Evolutionary conservation across 2,797 vertebrate genomes (phyloP), one percentile per base, ranked within the genome.

Genomic region (Austrolebias charrua): DNA sequence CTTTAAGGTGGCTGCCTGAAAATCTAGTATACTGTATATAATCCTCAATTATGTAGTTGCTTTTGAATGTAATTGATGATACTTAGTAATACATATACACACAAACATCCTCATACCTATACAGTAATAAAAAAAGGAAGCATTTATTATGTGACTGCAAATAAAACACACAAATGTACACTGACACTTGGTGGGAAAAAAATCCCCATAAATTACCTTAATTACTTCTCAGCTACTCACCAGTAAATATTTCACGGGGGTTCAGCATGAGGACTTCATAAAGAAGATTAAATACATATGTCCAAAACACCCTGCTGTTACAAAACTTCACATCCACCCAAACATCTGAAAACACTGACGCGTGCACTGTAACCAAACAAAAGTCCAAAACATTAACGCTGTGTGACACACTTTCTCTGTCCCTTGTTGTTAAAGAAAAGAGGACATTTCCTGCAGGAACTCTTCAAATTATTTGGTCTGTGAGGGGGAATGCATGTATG

Each of bases 61-160:
- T 78, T 82, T 80, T 80, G 69, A 87, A 82, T 70, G 67, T 74
- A 88, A 85, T 83, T 79, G 84, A 86, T 88, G 83, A 71, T 56
- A 45, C 69, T 78, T 73, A 79, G 73, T 82, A 79, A 78, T 60
- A 47, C 73, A 68, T 52, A 64, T 66, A 56, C 54, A 72, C 68
- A 65, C 69, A 80, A 74, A 75, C 59, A 78, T 50, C 29, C 53
- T 69, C 61, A 58, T 45, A 45, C 46, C 24, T 12, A 6, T 65
- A 62, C 46, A 58, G 63, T 55, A 20, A 43, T 18, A 80, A 78
- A 73, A 82, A 70, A 63, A 24, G 24, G 7, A 24, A 38, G 50
- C 63, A 73, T 55, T 76, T 55, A 62, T 57, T n/a, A 10, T 69
- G 63, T 60, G 57, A 67, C 54, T 62, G 43, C 49, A 59, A 63